These are phyloP conservation scores for Drosophila nasuta DNA, from an alignment of 1,140 invertebrate genomes.

Conservation along the genomic window DNA sequence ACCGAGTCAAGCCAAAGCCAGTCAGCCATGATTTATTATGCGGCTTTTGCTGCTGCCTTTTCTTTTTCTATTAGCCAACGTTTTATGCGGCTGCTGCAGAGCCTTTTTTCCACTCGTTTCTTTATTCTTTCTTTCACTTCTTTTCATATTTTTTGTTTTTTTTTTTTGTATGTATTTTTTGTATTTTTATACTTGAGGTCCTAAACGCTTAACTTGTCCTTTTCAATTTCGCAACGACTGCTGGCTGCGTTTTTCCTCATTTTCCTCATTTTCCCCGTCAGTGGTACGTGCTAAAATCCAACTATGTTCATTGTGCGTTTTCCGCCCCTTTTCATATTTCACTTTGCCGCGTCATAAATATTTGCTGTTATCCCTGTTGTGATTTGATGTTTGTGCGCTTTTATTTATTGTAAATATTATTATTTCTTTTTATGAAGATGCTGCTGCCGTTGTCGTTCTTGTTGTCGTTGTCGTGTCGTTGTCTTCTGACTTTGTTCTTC, in stretches of 20 bases:
- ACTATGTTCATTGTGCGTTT: constrained; percentile 25
- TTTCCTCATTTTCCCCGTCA: background rate
- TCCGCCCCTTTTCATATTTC: constrained; percentile 19
- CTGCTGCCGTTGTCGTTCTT: background rate
- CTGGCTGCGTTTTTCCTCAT: constrained; percentile 36
- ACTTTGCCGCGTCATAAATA: constrained; percentile 52
- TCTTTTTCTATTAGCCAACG: constrained; percentile 58
- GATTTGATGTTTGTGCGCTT: constrained; percentile 54
- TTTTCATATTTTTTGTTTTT: no score
- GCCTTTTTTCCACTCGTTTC: constrained; percentile 18
- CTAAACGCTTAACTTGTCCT: constrained; percentile 60
- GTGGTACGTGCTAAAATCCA: constrained; percentile 29
- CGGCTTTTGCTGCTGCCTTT: constrained; percentile 48
- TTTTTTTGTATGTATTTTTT: no score
- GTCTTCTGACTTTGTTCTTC: constrained; percentile 4
- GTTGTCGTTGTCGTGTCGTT: background rate
- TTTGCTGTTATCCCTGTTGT: constrained; percentile 49
- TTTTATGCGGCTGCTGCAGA: constrained; percentile 50
- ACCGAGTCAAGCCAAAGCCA: background rate
- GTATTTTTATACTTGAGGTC: constrained; percentile 25
- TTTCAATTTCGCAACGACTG: constrained; percentile 50
- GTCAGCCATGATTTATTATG: constrained; percentile 62
- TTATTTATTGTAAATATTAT: constrained; percentile 58
- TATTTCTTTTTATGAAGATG: constrained; percentile 36
- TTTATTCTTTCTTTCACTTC: background rate